Base-by-base conservation (phyloP, 2,797 vertebrate species). In the Cottoperca gobio region DNA sequence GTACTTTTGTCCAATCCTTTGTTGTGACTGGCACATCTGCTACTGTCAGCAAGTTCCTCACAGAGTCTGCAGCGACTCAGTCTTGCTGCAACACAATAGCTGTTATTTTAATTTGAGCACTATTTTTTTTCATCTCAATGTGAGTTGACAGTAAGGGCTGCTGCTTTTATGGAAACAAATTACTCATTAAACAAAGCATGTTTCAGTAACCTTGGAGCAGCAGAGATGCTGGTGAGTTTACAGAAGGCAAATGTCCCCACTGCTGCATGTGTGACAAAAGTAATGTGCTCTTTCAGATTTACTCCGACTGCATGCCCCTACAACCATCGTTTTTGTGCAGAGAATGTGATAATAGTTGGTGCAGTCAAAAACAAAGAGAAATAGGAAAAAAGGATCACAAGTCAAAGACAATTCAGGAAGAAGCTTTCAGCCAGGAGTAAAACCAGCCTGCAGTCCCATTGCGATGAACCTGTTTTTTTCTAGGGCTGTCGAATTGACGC, bases 341-440 rank as follows among this genome's bases (percentile, higher is more conserved):
- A 70, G 55, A 66, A 24, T 19, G 55, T 37, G 39, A 72, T 65
- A 53, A 84, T 54, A 45, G 31, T 81, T 58, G 53, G 40, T 76
- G 55, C 39, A 21, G 26, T 68, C 53, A 59, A 23, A 26, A 54
- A 71, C 52, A 71, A 59, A 60, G n/a, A 65, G 64, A 76, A 88
- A 76, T 79, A 40, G n/a, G n/a, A n/a, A n/a, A n/a, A n/a, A n/a
- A n/a, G n/a, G n/a, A 65, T 28, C 45, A 40, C 21, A 73, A 67
- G 64, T 65, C 40, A 43, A 70, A 72, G 55, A 59, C 35, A 63
- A 71, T 21, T 14, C 12, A n/a, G 16, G 35, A 28, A n/a, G 21
- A 43, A 42, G 64, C 70, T 81, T 88, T 86, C 53, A 85, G 74
- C 52, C 24, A 39, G 66, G 49, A 78, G 79, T 52, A 31, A 19